Evolutionary conservation across 2,888 invertebrate genomes (phyloP).

Genomic region (Luperina nickerlii): DNA sequence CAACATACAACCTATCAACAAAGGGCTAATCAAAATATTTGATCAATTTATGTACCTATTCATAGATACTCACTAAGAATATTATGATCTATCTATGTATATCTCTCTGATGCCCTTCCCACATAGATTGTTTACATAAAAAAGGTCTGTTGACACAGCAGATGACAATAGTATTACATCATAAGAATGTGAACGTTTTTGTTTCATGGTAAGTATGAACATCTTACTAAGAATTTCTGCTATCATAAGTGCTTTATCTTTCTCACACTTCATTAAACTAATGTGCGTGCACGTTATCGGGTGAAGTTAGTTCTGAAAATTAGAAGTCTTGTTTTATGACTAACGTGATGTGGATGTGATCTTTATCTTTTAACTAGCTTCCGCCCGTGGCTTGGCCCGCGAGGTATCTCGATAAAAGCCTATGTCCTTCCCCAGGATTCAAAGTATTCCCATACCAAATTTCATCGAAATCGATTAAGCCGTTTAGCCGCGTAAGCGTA

Average conservation of each 20-base stretch:
- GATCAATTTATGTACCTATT: neutral
- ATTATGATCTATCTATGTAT: neutral
- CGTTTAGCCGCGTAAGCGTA: too few relatives aligned
- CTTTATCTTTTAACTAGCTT: neutral
- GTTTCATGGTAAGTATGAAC: neutral
- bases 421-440: too few relatives aligned
- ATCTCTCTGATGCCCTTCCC: neutral
- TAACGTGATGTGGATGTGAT: neutral
- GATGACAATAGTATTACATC: slow-evolving; percentile 30
- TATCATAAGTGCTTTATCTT: slow-evolving; percentile 3
- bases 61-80: neutral
- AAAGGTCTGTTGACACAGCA: slow-evolving; percentile 15
- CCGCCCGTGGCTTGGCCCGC: too few relatives aligned
- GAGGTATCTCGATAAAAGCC: too few relatives aligned
- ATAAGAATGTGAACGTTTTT: neutral
- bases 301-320: neutral
- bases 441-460: too few relatives aligned
- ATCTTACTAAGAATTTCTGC: neutral
- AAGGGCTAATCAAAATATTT: neutral
- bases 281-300: neutral
- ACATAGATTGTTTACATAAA: slow-evolving; percentile 15
- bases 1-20: neutral
- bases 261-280: slow-evolving; percentile 4
- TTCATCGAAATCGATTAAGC: too few relatives aligned
- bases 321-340: neutral